Evolutionary conservation across 92 coral and sea anemone genomes (phyloP).

Genomic region (Actinernus sp.): DNA sequence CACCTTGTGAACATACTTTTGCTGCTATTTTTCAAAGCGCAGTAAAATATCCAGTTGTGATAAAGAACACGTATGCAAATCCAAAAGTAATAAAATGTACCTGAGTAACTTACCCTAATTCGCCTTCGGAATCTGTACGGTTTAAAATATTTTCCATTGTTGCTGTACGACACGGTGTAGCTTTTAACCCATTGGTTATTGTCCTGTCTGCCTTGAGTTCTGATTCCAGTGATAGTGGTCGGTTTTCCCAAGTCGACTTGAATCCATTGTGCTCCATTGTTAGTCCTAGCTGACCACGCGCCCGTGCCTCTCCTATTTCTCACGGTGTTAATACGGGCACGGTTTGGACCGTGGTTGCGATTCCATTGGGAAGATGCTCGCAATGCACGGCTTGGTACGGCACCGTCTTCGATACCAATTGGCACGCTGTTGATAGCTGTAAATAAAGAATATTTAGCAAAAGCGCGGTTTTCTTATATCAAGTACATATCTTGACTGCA

Average conservation of each 20-base stretch:
- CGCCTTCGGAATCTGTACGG: conserved; percentile 21
- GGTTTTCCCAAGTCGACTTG: conserved; percentile 10
- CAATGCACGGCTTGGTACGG: conserved; percentile 17
- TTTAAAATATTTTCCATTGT: conserved; percentile 13
- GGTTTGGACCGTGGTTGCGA: conserved; percentile 18
- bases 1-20: too few relatives aligned
- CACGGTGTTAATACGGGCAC: conserved; percentile 14
- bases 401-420: conserved; percentile 79
- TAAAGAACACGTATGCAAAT: too few relatives aligned
- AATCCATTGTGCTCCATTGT: conserved; percentile 15
- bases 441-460: conserved; percentile 46
- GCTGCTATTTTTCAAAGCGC: too few relatives aligned
- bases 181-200: conserved; percentile 28
- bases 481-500: too few relatives aligned
- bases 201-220: conserved; percentile 22
- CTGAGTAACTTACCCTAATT: too few relatives aligned
- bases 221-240: conserved; percentile 6
- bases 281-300: conserved; percentile 30
- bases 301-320: conserved; percentile 22
- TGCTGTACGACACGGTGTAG: conserved; percentile 15
- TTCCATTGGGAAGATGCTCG: conserved; percentile 24
- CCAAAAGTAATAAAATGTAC: too few relatives aligned
- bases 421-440: conserved; percentile 71
- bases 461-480: too few relatives aligned
- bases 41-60: too few relatives aligned